These are phyloP conservation scores for Patagioenas fasciata DNA, from an alignment of 2,113 vertebrate genomes.

Conservation along the genomic window DNA sequence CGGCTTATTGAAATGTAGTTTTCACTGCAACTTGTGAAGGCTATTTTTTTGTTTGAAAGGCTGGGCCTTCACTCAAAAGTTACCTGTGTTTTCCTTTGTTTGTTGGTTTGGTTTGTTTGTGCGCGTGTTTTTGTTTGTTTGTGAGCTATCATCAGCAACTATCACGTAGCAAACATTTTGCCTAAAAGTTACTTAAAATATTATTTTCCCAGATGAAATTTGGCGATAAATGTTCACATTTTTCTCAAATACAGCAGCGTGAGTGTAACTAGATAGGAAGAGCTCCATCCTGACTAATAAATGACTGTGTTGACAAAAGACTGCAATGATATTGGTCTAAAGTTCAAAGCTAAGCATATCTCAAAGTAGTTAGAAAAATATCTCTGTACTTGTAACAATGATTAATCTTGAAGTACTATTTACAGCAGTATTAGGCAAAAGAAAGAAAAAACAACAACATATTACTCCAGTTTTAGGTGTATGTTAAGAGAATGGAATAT, in stretches of 20 bases:
- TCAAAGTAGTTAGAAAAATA: neutral
- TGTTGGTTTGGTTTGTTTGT: too few species aligned
- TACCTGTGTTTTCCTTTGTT: neutral
- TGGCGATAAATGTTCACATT: neutral
- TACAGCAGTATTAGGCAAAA: neutral
- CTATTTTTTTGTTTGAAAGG: neutral
- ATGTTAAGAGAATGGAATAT: neutral
- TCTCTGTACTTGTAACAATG: neutral
- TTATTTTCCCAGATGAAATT: neutral
- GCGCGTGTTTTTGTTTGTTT: neutral
- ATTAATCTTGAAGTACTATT: neutral
- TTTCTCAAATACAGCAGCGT: neutral
- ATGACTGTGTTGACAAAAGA: neutral
- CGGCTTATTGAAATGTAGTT: neutral
- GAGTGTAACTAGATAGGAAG: neutral
- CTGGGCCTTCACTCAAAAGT: neutral
- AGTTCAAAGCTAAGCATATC: neutral
- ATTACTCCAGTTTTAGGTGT: neutral
- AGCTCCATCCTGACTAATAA: neutral
- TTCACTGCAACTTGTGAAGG: neutral
- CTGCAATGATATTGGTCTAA: neutral
- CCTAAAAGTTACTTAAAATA: neutral
- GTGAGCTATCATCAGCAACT: neutral
- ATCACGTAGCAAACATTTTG: neutral
- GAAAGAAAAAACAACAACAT: too few species aligned